A percentile compares a stretch with the other conserved stretches of the same genome.
phyloP scores from a whole-genome alignment of 2,797 vertebrate species.

The Kryptopterus vitreolus region DNA sequence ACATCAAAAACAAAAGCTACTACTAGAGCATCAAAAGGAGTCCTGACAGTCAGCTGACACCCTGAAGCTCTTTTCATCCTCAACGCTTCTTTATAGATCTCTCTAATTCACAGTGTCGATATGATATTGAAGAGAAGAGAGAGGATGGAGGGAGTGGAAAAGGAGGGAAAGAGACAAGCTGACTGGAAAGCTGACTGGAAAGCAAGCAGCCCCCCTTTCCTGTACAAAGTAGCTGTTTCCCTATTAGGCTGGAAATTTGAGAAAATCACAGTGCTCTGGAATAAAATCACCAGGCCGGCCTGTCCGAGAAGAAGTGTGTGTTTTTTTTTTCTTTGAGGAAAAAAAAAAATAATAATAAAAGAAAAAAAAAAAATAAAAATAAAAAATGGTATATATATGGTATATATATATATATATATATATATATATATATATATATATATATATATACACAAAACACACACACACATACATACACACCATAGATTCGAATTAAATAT shows the following conservation, averaged over 20 bases:
- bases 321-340: too few relatives aligned
- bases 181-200: slow-evolving; percentile 44
- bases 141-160: slow-evolving; percentile 41
- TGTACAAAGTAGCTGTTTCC: slow-evolving; percentile 19
- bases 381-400: too few relatives aligned
- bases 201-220: slow-evolving; percentile 25
- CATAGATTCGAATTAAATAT: background rate
- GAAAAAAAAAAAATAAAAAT: too few relatives aligned
- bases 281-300: slow-evolving; percentile 21
- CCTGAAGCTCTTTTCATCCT: slow-evolving; percentile 63
- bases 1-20: slow-evolving; percentile 61
- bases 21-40: slow-evolving; percentile 64
- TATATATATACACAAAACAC: too few relatives aligned
- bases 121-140: slow-evolving; percentile 40
- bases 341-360: background rate
- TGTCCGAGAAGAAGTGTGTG: slow-evolving; percentile 17
- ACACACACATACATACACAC: too few relatives aligned
- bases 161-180: slow-evolving; percentile 40
- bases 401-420: too few relatives aligned
- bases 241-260: slow-evolving; percentile 30
- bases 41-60: slow-evolving; percentile 75
- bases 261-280: slow-evolving; percentile 33
- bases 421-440: too few relatives aligned
- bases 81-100: slow-evolving; percentile 61
- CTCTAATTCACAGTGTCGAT: slow-evolving; percentile 64